Evolutionary conservation across 2,113 vertebrate genomes (phyloP).

Genomic region (Gallinago paraguaiae): DNA sequence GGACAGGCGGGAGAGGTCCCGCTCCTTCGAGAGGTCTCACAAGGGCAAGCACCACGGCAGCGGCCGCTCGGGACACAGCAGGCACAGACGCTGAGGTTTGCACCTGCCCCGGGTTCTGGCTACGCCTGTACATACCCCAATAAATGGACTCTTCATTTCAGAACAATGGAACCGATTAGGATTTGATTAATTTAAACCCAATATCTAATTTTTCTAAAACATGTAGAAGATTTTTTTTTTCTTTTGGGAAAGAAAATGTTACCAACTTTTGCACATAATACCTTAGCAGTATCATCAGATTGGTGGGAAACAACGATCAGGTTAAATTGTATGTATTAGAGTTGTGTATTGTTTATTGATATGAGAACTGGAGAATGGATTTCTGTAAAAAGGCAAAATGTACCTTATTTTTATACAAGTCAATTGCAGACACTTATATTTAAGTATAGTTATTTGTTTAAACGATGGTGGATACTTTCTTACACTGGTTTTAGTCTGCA

Average conservation of each 20-base stretch:
- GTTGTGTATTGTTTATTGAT: conserved; percentile 82
- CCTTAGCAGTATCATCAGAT: conserved; percentile 79
- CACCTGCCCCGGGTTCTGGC: neutral
- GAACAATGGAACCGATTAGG: conserved; percentile 45
- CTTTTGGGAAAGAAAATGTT: neutral
- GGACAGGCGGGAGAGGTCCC: conserved; percentile 89
- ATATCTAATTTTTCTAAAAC: conserved; percentile 61
- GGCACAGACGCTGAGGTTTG: conserved; percentile 87
- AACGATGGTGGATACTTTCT: conserved; percentile 87
- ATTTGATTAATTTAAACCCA: conserved; percentile 71
- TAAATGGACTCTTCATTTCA: conserved; percentile 69
- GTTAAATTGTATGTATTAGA: conserved; percentile 77
- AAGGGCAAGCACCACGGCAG: conserved; percentile 93
- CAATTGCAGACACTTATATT: conserved; percentile 89
- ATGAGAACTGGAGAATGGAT: conserved; percentile 79
- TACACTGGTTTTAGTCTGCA: conserved; percentile 99
- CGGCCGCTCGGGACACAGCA: conserved; percentile 89
- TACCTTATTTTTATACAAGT: conserved; percentile 88
- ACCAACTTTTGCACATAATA: conserved; percentile 86
- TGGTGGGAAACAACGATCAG: conserved; percentile 65
- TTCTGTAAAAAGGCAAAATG: conserved; percentile 77
- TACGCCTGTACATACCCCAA: conserved; percentile 56
- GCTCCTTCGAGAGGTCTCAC: conserved; percentile 92
- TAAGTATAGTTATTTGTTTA: conserved; percentile 87
- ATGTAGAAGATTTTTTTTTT: conserved; percentile 29